phyloP scores from a whole-genome alignment of 2,888 invertebrate species.

The Graphium colonna region DNA sequence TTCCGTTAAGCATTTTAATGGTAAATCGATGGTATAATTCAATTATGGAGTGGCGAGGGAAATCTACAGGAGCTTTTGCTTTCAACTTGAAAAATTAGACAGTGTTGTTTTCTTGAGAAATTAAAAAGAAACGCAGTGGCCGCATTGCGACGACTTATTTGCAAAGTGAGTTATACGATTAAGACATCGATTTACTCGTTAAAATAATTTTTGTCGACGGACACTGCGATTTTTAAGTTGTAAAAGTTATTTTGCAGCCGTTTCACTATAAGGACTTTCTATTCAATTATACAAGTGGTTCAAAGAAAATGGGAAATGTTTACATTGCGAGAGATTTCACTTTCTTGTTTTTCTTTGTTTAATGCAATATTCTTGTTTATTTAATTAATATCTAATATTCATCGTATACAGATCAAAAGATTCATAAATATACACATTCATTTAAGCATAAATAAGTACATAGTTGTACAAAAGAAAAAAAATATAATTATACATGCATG shows the following conservation, averaged over 20 bases:
- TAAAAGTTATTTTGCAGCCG: background rate
- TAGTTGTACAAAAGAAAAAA: too few species aligned
- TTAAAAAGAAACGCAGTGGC: conserved; percentile 44
- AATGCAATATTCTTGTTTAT: too few species aligned
- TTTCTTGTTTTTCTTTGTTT: too few species aligned
- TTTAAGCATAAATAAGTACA: too few species aligned
- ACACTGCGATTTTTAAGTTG: conserved; percentile 6
- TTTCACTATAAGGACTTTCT: too few species aligned
- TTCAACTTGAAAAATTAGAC: conserved; percentile 56
- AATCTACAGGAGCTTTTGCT: conserved; percentile 58
- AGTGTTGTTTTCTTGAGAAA: conserved; percentile 50
- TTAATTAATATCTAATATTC: too few species aligned
- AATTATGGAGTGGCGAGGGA: conserved; percentile 67
- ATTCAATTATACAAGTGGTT: too few species aligned
- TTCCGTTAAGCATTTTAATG: conserved; percentile 79
- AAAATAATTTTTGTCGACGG: conserved; percentile 23
- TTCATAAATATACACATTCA: too few species aligned
- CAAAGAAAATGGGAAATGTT: too few species aligned
- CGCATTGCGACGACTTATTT: conserved; percentile 64
- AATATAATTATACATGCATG: too few species aligned
- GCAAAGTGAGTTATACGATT: conserved; percentile 63
- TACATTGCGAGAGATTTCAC: too few species aligned
- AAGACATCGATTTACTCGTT: conserved; percentile 35
- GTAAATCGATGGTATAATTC: conserved; percentile 79
- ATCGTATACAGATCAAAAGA: too few species aligned